phyloP scores from a whole-genome alignment of 2,797 vertebrate species.

The Vipera ursinii region DNA sequence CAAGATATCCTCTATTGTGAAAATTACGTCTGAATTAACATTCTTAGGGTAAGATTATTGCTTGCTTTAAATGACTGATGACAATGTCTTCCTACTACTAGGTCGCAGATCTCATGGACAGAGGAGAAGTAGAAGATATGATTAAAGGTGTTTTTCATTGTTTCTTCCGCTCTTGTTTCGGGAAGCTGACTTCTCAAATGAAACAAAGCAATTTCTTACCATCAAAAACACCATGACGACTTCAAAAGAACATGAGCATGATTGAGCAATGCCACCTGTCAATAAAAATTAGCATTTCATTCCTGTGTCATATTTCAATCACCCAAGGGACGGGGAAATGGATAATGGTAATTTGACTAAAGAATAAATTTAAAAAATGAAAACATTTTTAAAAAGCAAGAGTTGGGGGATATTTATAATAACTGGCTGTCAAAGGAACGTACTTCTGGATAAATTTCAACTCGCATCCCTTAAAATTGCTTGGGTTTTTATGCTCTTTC shows the following conservation, averaged over 20 bases:
- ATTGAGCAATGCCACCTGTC: not conserved
- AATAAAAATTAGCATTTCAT: constrained; percentile 14
- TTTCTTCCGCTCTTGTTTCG: not conserved
- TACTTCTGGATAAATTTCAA: not conserved
- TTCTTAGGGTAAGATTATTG: not conserved
- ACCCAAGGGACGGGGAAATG: not conserved
- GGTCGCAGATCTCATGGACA: not conserved
- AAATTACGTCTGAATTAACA: not conserved
- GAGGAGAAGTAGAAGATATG: not conserved
- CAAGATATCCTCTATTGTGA: no score
- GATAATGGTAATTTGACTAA: not conserved
- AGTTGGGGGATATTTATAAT: not conserved
- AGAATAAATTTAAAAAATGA: not conserved
- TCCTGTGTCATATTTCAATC: not conserved
- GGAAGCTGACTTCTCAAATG: not conserved
- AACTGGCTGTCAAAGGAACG: not conserved
- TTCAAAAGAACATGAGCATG: not conserved
- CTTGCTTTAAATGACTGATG: not conserved
- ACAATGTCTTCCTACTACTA: not conserved
- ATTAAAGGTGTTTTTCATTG: not conserved
- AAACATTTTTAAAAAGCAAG: not conserved
- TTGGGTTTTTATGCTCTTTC: not conserved
- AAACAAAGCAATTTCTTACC: not conserved
- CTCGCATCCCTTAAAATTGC: not conserved
- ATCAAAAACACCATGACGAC: not conserved